Evolutionary conservation across 1,140 invertebrate genomes (phyloP).

Genomic region (Drosophila dunni): DNA sequence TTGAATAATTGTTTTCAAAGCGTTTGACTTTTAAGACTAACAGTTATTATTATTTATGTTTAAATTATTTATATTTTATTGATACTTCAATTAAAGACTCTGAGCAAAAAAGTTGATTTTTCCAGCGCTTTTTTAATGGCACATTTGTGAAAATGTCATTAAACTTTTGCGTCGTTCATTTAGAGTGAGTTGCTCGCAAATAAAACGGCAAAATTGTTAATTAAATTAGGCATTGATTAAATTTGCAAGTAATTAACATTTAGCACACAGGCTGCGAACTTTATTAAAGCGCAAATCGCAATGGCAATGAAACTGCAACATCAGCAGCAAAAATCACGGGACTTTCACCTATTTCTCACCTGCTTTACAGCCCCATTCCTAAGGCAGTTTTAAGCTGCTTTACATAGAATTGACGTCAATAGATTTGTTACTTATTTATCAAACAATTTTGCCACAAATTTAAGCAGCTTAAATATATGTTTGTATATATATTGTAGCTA

Average conservation of each 20-base stretch:
- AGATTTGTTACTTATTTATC: constrained; percentile 28
- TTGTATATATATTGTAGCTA: constrained; percentile 11
- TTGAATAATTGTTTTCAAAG: background rate
- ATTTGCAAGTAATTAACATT: constrained; percentile 70
- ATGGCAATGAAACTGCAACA: constrained; percentile 43
- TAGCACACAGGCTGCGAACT: constrained; percentile 17
- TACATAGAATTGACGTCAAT: constrained; percentile 65
- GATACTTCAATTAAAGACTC: constrained; percentile 14
- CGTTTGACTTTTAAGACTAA: background rate
- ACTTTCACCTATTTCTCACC: constrained; percentile 37
- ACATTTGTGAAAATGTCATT: constrained; percentile 32
- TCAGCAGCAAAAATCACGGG: constrained; percentile 9
- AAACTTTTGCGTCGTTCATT: constrained; percentile 34
- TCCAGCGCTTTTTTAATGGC: background rate
- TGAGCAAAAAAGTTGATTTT: constrained; percentile 9
- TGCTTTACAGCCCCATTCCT: background rate
- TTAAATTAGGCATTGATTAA: constrained; percentile 70
- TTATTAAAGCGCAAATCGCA: constrained; percentile 69
- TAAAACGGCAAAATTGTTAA: constrained; percentile 56
- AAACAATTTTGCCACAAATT: constrained; percentile 57
- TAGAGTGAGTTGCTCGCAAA: constrained; percentile 31
- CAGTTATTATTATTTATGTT: background rate
- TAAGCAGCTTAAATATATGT: constrained; percentile 60
- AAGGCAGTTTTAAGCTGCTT: constrained; percentile 51
- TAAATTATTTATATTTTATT: constrained; percentile 4